Conservation (phyloP, 2,113 vertebrate genomes). For the Heterocephalus glaber region DNA sequence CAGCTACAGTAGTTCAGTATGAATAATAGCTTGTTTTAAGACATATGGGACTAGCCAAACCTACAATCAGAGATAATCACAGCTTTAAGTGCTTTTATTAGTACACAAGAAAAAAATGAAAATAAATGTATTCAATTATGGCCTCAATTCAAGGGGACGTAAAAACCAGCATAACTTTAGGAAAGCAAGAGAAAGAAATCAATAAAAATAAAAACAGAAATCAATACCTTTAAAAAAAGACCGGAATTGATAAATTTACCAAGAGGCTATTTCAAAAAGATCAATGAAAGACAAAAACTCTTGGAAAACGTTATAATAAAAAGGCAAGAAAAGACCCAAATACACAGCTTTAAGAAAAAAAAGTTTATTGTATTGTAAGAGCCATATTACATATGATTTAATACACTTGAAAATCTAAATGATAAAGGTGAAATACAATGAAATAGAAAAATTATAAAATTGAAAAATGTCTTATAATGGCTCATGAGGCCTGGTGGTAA, state of each 20-base stretch:
- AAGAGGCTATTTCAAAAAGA: slow-evolving; percentile 58
- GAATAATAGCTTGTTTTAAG: slow-evolving; percentile 50
- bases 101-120: slow-evolving; percentile 60
- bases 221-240: slow-evolving; percentile 69
- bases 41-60: slow-evolving; percentile 27
- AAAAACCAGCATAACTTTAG: slow-evolving; percentile 62
- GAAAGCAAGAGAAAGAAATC: slow-evolving; percentile 57
- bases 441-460: slow-evolving; percentile 41
- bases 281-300: slow-evolving; percentile 54
- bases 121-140: slow-evolving; percentile 71
- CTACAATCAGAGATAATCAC: slow-evolving; percentile 39
- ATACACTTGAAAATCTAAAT: slow-evolving; percentile 40
- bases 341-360: neutral
- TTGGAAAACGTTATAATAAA: slow-evolving; percentile 2
- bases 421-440: neutral
- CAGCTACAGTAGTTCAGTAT: neutral
- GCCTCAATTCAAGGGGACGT: slow-evolving; percentile 61
- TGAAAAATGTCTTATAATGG: neutral
- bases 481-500: neutral
- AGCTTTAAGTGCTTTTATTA: slow-evolving; percentile 67
- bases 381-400: neutral
- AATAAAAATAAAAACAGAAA: slow-evolving; percentile 73
- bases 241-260: slow-evolving; percentile 63
- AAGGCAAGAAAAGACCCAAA: neutral
- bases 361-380: neutral